Conservation (phyloP, 2,797 vertebrate species). For the Microcaecilia unicolor region DNA sequence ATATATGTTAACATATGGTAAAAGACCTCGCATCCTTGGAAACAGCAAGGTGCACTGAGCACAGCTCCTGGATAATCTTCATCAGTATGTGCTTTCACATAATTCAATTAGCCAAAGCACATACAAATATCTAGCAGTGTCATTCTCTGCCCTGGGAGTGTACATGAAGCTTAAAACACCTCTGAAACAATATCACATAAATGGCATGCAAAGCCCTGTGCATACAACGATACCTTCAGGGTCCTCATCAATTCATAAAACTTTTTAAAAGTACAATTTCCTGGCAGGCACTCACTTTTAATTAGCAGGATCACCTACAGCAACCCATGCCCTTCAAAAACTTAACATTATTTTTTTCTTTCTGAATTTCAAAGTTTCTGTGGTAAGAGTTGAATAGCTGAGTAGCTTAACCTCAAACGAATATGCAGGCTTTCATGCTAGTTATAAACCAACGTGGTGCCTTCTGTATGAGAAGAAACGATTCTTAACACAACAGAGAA, state of each 20-base stretch:
- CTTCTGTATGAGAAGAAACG: constrained; percentile 76
- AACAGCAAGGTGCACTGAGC: constrained; percentile 42
- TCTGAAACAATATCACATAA: constrained; percentile 73
- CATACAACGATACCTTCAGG: constrained; percentile 72
- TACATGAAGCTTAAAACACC: constrained; percentile 59
- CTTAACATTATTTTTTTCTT: constrained; percentile 79
- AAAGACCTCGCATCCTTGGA: no score
- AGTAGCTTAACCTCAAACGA: constrained; percentile 76
- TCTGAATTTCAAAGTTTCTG: constrained; percentile 80
- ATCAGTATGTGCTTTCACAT: constrained; percentile 68
- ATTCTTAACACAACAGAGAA: constrained; percentile 71
- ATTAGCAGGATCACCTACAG: constrained; percentile 77
- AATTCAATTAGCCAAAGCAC: constrained; percentile 71
- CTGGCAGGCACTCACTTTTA: constrained; percentile 79
- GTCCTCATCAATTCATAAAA: constrained; percentile 75
- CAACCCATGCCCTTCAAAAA: constrained; percentile 80
- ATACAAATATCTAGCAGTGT: constrained; percentile 46
- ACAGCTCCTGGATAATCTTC: constrained; percentile 50
- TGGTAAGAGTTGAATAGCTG: constrained; percentile 75
- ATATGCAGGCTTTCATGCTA: constrained; percentile 71
- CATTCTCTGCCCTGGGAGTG: constrained; percentile 51
- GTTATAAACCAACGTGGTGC: constrained; percentile 74
- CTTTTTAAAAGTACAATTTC: constrained; percentile 70
- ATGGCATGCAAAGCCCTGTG: constrained; percentile 62
- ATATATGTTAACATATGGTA: no score